A percentile compares a stretch with the other conserved stretches of the same genome.
Conservation (phyloP, 2,888 invertebrate genomes). For the Ischnura elegans region DNA sequence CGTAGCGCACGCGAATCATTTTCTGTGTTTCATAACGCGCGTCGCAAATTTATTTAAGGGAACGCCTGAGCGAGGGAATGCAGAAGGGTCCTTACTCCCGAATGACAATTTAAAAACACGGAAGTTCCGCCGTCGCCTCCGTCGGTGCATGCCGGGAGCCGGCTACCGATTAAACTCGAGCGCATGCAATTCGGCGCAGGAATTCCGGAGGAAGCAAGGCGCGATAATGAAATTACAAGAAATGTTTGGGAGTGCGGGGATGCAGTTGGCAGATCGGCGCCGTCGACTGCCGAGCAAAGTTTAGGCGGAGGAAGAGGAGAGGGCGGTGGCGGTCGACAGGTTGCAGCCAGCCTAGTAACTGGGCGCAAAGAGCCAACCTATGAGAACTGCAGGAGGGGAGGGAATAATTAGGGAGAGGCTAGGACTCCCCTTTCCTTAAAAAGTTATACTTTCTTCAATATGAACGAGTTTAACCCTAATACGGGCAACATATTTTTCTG, state of each 20-base stretch:
- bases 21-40: too few species aligned
- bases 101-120: not conserved
- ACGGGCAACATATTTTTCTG: too few species aligned
- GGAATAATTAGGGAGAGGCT: too few species aligned
- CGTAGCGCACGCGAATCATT: too few species aligned
- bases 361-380: not conserved
- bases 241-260: not conserved
- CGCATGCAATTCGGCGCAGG: not conserved
- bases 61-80: too few species aligned
- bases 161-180: not conserved
- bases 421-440: too few species aligned
- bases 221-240: not conserved
- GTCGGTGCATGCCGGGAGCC: not conserved
- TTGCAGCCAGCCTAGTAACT: not conserved
- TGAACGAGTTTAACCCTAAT: too few species aligned
- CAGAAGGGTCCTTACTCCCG: too few species aligned
- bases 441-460: too few species aligned
- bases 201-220: not conserved
- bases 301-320: not conserved
- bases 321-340: not conserved
- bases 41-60: too few species aligned
- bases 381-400: not conserved
- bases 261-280: not conserved
- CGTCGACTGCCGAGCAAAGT: too few species aligned
- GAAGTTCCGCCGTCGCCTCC: not conserved